A percentile compares a stretch with the other conserved stretches of the same genome.
Evolutionary conservation across 2,113 vertebrate genomes (phyloP).

Genomic region (Addax nasomaculatus): DNA sequence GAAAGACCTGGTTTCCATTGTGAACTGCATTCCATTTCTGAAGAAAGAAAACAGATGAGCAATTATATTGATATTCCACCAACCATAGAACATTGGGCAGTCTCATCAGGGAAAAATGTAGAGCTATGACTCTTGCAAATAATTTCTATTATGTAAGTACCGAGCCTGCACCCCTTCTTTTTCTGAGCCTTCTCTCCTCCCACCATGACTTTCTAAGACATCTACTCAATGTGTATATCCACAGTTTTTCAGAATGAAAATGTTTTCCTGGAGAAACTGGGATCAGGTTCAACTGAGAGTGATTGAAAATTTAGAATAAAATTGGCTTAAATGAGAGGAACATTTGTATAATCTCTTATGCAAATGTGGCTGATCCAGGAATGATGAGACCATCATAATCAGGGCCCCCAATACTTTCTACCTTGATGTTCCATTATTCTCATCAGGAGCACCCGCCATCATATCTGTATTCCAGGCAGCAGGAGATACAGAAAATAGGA

Average conservation of each 20-base stretch:
- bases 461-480: not conserved
- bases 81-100: not conserved
- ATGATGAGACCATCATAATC: too few relatives aligned
- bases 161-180: not conserved
- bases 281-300: not conserved
- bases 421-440: not conserved
- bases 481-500: not conserved
- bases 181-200: not conserved
- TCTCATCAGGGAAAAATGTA: not conserved
- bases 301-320: not conserved
- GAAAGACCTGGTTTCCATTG: not conserved
- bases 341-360: not conserved
- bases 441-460: not conserved
- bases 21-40: not conserved
- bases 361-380: not conserved
- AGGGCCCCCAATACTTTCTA: not conserved
- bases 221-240: not conserved
- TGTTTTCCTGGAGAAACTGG: not conserved
- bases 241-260: not conserved
- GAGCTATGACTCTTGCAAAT: not conserved
- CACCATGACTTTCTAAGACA: not conserved
- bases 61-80: not conserved
- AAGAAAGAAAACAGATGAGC: not conserved
- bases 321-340: not conserved
- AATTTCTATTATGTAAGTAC: not conserved